Base-by-base conservation (phyloP, 23 tunicate genomes). In the Halocynthia roretzi region DNA sequence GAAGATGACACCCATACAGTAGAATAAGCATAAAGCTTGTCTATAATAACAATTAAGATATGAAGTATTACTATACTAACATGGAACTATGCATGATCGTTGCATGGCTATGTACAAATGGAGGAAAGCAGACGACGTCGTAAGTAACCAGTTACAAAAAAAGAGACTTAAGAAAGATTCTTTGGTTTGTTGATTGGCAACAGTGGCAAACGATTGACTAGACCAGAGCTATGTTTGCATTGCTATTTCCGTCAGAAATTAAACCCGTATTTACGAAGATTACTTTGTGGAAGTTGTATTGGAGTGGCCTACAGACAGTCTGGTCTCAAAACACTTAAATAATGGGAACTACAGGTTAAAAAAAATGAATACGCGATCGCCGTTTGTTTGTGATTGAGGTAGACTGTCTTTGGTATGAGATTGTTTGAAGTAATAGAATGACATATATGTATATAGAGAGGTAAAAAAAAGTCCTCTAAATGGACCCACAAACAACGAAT, bases 401-500 rank as follows among this genome's bases (percentile, higher is more conserved):
- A 65, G 70, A 65, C 70, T 65, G 70, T 65, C 70, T 65, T 65
- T 65, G 70, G 70, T 65, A 65, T 65, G 48, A 15, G 70, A 65
- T 10, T 48, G 15, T 9, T 10, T 65, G 10, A 48, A 10, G 70
- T 20, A 40, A 15, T 8, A 48, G 70, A 65, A 8, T 40, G 31
- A 65, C 22, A 15, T 9, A 65, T 48, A 65, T 31, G 44, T 31
- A 31, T 31, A 31, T 31, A 31, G 44, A 65, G 70, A 65, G 70
- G 70, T 65, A 65, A 65, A 65, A 8, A 10, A 10, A 65, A 65
- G 31, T 58, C 15, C 63, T 58, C 17, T 15, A 14, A 14, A 14
- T 58, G 17, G 15, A n/a, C n/a, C 63, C 44, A 31, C 44, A 31
- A 31, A 31, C 44, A 31, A 31, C 44, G 44, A 31, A 1, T 31